Conservation (phyloP, 2,888 invertebrate genomes). For the Meteorus colon region DNA sequence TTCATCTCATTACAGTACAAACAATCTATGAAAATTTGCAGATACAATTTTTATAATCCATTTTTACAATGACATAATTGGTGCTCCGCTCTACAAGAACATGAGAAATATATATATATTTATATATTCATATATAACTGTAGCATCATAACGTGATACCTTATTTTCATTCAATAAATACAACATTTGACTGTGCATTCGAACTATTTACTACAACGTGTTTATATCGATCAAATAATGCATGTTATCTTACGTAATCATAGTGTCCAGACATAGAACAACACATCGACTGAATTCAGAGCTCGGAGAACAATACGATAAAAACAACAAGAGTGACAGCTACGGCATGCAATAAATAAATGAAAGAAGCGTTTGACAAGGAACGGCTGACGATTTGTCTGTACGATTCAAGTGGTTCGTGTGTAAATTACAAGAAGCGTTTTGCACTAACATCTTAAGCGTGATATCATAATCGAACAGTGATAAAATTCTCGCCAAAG, state of each 20-base stretch:
- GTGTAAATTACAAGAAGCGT: not conserved
- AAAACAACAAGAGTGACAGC: not conserved
- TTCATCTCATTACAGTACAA: not conserved
- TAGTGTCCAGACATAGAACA: not conserved
- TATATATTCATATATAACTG: not conserved
- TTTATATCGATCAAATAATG: not conserved
- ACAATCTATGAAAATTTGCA: not conserved
- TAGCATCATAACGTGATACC: constrained; percentile 25
- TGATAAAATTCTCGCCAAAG: not conserved
- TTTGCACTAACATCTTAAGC: not conserved
- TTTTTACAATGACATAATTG: constrained; percentile 16
- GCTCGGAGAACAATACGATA: not conserved
- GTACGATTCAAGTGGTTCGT: not conserved
- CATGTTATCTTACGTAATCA: not conserved
- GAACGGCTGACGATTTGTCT: not conserved
- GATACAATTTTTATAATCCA: not conserved
- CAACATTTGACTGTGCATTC: constrained; percentile 27
- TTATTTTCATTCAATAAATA: constrained; percentile 25
- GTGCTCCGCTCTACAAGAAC: constrained; percentile 17
- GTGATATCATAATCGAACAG: not conserved
- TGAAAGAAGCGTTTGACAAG: not conserved
- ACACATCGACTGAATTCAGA: not conserved
- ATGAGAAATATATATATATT: constrained; percentile 16
- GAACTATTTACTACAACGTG: constrained; percentile 23
- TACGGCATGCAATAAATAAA: not conserved